Conservation (phyloP, 2,113 vertebrate genomes). For the Hyperopisus bebe region DNA sequence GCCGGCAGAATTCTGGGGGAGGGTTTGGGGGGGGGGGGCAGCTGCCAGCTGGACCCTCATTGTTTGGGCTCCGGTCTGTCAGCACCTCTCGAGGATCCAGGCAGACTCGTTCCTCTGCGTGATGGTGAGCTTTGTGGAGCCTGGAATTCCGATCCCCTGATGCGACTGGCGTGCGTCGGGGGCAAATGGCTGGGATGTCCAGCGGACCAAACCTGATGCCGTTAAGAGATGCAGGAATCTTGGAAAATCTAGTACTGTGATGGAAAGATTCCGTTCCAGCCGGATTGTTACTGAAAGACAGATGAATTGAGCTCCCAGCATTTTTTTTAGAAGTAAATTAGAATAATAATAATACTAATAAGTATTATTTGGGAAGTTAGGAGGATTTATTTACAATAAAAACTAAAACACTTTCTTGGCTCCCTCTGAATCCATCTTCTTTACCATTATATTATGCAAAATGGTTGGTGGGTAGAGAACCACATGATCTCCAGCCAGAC, state of each 20-base stretch:
- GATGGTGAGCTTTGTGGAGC: neutral
- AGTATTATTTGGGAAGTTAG: neutral
- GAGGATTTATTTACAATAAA: neutral
- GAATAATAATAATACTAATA: neutral
- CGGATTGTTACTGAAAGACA: neutral
- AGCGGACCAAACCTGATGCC: neutral
- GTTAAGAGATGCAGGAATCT: neutral
- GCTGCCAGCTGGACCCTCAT: slow-evolving; percentile 9
- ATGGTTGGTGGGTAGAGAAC: neutral
- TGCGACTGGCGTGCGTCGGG: neutral
- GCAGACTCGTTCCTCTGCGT: neutral
- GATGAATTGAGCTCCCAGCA: neutral
- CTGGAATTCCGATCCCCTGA: neutral
- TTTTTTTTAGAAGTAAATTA: neutral
- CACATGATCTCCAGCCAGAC: neutral
- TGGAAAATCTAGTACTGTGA: neutral
- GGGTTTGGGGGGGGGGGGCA: neutral
- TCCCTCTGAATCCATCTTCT: neutral
- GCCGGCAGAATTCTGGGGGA: neutral
- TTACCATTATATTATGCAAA: neutral
- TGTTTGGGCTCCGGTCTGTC: slow-evolving; percentile 2
- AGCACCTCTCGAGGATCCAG: neutral
- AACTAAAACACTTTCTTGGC: neutral
- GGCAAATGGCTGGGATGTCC: neutral
- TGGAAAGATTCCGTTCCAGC: neutral